Evolutionary conservation across 2,888 invertebrate species (phyloP).

Genomic region (Rhorus exstirpatorius): DNA sequence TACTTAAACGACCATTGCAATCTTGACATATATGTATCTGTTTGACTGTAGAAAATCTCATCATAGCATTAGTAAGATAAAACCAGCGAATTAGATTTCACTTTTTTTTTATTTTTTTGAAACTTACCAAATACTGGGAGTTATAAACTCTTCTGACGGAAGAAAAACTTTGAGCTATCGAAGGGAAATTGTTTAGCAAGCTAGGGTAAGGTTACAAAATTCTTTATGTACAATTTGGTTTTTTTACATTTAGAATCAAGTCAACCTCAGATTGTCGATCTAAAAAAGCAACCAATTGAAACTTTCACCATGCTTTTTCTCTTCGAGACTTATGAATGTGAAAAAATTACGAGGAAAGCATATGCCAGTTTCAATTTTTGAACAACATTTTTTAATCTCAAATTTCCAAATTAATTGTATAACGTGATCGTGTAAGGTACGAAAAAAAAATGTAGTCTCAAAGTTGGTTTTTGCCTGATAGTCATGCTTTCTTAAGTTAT

Average conservation of each 20-base stretch:
- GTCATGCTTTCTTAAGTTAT: neutral
- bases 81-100: neutral
- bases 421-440: too few relatives aligned
- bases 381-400: too few relatives aligned
- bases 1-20: neutral
- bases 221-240: too few relatives aligned
- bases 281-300: neutral
- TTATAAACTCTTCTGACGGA: neutral
- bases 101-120: neutral
- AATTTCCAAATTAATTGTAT: too few relatives aligned
- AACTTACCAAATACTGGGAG: neutral
- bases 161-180: neutral
- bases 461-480: too few relatives aligned
- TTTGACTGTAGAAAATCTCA: neutral
- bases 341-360: neutral
- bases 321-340: too few relatives aligned
- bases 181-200: neutral
- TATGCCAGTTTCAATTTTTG: too few relatives aligned
- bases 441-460: too few relatives aligned
- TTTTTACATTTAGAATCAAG: neutral
- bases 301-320: neutral
- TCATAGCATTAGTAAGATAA: neutral
- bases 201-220: neutral
- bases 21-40: too few relatives aligned
- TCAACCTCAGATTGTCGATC: neutral